Conservation (phyloP, 2,113 vertebrate genomes). For the Fregata magnificens region DNA sequence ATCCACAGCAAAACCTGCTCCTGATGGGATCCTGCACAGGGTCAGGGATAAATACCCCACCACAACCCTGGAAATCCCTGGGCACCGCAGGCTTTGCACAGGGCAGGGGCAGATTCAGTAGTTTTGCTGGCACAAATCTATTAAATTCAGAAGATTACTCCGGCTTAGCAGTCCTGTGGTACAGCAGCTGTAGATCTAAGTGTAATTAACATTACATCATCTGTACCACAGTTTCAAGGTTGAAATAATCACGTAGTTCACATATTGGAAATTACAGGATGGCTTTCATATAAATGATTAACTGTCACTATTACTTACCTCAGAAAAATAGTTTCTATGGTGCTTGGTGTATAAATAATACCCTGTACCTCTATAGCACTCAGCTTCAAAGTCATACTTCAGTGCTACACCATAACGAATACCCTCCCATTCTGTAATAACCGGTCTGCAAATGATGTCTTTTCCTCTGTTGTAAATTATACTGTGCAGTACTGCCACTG, state of each 20-base stretch:
- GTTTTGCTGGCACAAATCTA: neutral
- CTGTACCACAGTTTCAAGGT: neutral
- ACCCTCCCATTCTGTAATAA: slow-evolving; percentile 40
- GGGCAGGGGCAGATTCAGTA: neutral
- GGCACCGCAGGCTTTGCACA: neutral
- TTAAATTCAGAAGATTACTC: neutral
- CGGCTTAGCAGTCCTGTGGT: neutral
- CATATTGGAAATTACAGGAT: slow-evolving; percentile 47
- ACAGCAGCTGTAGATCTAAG: neutral
- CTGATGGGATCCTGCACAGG: neutral
- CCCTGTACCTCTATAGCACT: neutral
- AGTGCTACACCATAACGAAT: neutral
- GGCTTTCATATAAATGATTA: slow-evolving; percentile 21
- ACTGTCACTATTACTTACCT: slow-evolving; percentile 22
- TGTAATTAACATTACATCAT: slow-evolving; percentile 51
- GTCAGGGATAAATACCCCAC: neutral
- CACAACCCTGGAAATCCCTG: neutral
- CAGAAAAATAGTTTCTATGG: slow-evolving; percentile 26
- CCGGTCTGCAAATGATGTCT: slow-evolving; percentile 17
- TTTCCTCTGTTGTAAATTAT: slow-evolving; percentile 54
- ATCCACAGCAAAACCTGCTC: neutral
- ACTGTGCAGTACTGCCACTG: slow-evolving; percentile 1
- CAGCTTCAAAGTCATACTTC: slow-evolving; percentile 14
- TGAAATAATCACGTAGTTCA: slow-evolving; percentile 18
- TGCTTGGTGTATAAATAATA: slow-evolving; percentile 42